Evolutionary conservation across 2,888 invertebrate species (phyloP), one percentile per base, ranked within the genome.

Genomic region (Lithophane socia): DNA sequence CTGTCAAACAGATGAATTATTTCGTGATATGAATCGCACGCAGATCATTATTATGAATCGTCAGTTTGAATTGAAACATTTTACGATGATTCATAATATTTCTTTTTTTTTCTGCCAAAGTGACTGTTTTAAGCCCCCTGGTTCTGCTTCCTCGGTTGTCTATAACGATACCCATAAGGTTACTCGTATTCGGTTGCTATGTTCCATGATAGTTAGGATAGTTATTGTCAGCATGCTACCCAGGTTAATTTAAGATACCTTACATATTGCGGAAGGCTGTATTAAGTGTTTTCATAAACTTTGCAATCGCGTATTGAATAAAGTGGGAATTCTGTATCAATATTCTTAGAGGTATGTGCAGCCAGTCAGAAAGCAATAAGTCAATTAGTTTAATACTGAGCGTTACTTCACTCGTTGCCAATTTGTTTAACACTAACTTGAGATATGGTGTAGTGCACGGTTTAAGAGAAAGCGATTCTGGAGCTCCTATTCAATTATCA

Each of bases 371-470:
- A 82, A 81, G 80, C 88, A 89, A 91, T 92, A 91, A 91, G 91
- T 93, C 92, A 93, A 94, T 94, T 92, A 91, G 88, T 89, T 85
- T 87, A 87, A 83, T 78, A 81, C 81, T 61, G 77, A 79, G 44
- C 85, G 84, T 92, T 91, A 89, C 90, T 89, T 83, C 86, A 89
- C 70, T 86, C 84, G 80, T 85, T 89, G 82, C 75, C 86, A 90
- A 91, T 92, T 92, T 91, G 89, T 86, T 82, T 85, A 83, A 77
- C 86, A 86, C 87, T 86, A 78, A 84, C 80, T 60, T 77, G 74
- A 61, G 63, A 54, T 69, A 58, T 66, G 16, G 0, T 37, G 56
- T 87, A 85, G 88, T 49, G 0, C 76, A 89, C 88, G 84, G 47
- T 21, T 75, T 5, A 49, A 83, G 82, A 75, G 64, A 3, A 37